Conservation (phyloP, 35 echinoderm and acorn worm species). For the Amphiura filiformis region DNA sequence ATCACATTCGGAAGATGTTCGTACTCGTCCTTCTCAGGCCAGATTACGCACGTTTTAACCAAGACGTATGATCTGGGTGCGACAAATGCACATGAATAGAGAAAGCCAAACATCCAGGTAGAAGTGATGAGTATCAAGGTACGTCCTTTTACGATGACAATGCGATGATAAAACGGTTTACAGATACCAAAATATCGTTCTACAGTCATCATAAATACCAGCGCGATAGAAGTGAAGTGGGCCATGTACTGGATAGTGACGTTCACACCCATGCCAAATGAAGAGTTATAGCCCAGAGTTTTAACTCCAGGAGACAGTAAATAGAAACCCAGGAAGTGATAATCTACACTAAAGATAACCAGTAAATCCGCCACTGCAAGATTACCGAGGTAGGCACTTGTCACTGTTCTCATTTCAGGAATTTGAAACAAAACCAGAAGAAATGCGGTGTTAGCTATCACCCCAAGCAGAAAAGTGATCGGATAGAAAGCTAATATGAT, state of each 20-base stretch:
- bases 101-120: neutral
- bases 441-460: neutral
- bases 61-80: neutral
- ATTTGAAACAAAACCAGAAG: too few relatives aligned
- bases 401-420: neutral
- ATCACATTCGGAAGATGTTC: neutral
- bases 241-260: neutral
- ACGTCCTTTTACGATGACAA: neutral
- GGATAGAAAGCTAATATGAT: neutral
- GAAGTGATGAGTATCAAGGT: neutral
- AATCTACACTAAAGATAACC: neutral
- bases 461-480: neutral
- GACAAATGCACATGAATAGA: neutral
- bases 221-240: neutral
- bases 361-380: neutral
- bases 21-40: neutral
- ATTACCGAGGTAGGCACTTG: neutral
- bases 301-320: neutral
- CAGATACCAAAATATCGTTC: neutral
- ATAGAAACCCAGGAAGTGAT: too few relatives aligned
- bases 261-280: neutral
- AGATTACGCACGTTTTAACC: too few relatives aligned
- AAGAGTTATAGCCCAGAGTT: neutral
- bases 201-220: neutral
- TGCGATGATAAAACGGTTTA: neutral